Base-by-base conservation (phyloP, 2,888 invertebrate species). In the Metalampra italica region DNA sequence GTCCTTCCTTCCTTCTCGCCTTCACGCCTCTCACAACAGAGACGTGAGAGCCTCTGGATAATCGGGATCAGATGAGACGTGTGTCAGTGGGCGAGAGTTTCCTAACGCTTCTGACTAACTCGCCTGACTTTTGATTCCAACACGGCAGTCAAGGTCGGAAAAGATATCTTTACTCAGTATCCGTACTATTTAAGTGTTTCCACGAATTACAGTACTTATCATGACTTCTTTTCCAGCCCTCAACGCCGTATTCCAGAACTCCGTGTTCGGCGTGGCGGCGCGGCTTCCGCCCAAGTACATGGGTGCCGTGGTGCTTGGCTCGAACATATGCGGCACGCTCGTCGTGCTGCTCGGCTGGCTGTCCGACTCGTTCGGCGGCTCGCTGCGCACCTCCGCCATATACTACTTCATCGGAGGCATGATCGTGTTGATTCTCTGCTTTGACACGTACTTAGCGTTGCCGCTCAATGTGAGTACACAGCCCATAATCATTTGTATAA, bases 341-440 rank as follows among this genome's bases (percentile, higher is more conserved):
- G 93, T 96, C 11, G 93, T 96, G 40, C 71, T 96, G 22, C 93
- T 97, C 56, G 92, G 91, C 52, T 93, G 97, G 70, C 72, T 93
- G 3, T 92, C 96, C 0, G 75, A 91, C 29, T 69, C 90, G 40
- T 90, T 95, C 66, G 92, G 96, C 37, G 94, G 93, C 9, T 93
- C 93, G 65, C 82, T 89, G 37, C 90, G 96, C 47, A 97, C 97
- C 4, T 94, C 98, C 0, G 98, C 98, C 42, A 97, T 99, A 65
- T 98, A 98, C 87, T 99, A 98, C 86, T 99, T 99, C 82, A 95
- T 98, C 54, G 95, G 96, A 0, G 98, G 99, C 34, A 93, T 99
- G 66, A 93, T 98, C 61, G 92, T 98, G 46, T 90, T 99, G 38
- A 91, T 98, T 42, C 89, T 96, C 1, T 98, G 98, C 73, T 97